Percentiles rank a stretch among this genome's conserved stretches.
Conservation (phyloP, 2,113 vertebrate species). For the Aramus guarauna region DNA sequence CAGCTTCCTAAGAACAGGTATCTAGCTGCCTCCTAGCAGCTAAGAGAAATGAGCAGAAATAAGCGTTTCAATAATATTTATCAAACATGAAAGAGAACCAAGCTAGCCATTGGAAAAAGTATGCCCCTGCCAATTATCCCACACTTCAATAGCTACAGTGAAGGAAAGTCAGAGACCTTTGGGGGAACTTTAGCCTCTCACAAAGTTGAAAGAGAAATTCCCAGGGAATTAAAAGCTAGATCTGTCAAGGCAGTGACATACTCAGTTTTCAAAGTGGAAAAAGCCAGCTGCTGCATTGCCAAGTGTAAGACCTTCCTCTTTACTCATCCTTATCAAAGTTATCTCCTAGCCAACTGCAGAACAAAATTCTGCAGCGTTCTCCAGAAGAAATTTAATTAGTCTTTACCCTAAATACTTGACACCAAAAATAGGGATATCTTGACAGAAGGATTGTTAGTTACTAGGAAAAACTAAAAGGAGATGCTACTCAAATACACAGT, state of each 20-base stretch:
- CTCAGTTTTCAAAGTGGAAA: constrained; percentile 59
- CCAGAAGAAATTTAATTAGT: neutral
- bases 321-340: neutral
- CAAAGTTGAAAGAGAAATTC: constrained; percentile 56
- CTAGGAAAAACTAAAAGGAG: neutral
- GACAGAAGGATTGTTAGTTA: neutral
- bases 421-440: neutral
- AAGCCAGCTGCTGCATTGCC: constrained; percentile 46
- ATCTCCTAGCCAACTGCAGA: neutral
- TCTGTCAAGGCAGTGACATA: constrained; percentile 12
- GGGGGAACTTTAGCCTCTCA: constrained; percentile 14
- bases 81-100: neutral
- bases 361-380: neutral
- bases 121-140: neutral
- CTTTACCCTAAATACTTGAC: neutral
- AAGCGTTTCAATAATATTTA: neutral
- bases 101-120: neutral
- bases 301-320: constrained; percentile 1
- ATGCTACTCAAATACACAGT: neutral
- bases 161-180: constrained; percentile 12
- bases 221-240: constrained; percentile 24
- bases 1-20: neutral
- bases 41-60: neutral
- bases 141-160: neutral
- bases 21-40: neutral